A percentile compares a stretch with the other conserved stretches of the same genome.
phyloP scores from a whole-genome alignment of 2,113 vertebrate species.

The Zootoca vivipara region DNA sequence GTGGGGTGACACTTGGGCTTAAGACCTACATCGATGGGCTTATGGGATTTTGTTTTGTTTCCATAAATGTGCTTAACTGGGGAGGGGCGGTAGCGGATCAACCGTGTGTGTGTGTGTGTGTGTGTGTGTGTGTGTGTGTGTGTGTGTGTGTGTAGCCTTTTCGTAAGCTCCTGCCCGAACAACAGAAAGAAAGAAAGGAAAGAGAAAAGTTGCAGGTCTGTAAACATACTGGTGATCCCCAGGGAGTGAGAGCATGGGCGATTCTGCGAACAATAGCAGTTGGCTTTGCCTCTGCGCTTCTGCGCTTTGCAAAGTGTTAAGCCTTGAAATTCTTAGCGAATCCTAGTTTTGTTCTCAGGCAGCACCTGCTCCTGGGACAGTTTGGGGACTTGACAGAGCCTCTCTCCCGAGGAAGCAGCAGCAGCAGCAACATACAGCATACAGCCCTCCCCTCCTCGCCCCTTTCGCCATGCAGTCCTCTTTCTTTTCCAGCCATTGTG shows the following conservation, averaged over 20 bases:
- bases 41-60: too few species aligned
- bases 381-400: background rate
- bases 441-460: background rate
- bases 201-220: background rate
- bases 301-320: slow-evolving; percentile 18
- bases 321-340: background rate
- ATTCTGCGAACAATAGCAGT: background rate
- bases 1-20: background rate
- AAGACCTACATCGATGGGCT: background rate
- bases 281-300: slow-evolving; percentile 1
- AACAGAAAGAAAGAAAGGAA: background rate
- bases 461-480: background rate
- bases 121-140: too few species aligned
- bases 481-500: background rate
- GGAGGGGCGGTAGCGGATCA: background rate
- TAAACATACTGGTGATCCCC: background rate
- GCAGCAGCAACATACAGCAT: background rate
- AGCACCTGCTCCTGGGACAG: slow-evolving; percentile 21
- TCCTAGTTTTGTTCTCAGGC: background rate
- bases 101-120: too few species aligned
- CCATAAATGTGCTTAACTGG: background rate
- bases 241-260: background rate
- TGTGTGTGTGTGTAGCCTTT: too few species aligned
- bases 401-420: background rate
- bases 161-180: background rate